Conservation (phyloP, 2,888 invertebrate species). For the Heliconius ismenius region DNA sequence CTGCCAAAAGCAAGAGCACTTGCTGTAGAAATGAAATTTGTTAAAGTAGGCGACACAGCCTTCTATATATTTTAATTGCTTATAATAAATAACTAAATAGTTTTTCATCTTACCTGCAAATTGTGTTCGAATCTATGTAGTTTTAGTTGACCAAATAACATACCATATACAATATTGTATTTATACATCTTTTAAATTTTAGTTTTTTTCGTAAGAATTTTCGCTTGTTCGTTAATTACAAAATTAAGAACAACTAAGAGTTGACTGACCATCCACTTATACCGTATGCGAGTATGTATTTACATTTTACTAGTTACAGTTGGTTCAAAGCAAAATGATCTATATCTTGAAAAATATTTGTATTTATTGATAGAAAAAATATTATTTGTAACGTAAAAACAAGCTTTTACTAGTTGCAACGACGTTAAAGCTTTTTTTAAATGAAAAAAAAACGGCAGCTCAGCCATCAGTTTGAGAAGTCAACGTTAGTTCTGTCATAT, state of each 20-base stretch:
- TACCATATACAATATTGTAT: too few species aligned
- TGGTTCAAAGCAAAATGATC: background rate
- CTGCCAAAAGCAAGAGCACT: conserved; percentile 16
- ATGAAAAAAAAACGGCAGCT: background rate
- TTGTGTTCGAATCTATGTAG: background rate
- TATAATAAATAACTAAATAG: background rate
- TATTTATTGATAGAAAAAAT: too few species aligned
- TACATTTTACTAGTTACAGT: background rate
- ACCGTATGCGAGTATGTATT: too few species aligned
- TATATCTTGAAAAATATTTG: too few species aligned
- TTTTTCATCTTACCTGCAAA: background rate
- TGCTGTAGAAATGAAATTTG: background rate
- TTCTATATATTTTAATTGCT: conserved; percentile 6
- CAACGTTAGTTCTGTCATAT: background rate
- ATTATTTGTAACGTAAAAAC: too few species aligned
- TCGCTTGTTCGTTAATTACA: background rate
- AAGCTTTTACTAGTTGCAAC: background rate
- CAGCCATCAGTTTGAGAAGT: background rate
- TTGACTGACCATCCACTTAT: background rate
- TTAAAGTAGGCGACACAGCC: background rate
- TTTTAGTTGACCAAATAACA: too few species aligned
- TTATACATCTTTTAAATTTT: too few species aligned
- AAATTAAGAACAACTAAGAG: background rate
- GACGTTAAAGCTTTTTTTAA: background rate
- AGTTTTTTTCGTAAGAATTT: background rate